Percentiles rank a stretch among this genome's conserved stretches.
phyloP scores from a whole-genome alignment of 2,113 vertebrate genomes.

The Eptatretus burgeri region DNA sequence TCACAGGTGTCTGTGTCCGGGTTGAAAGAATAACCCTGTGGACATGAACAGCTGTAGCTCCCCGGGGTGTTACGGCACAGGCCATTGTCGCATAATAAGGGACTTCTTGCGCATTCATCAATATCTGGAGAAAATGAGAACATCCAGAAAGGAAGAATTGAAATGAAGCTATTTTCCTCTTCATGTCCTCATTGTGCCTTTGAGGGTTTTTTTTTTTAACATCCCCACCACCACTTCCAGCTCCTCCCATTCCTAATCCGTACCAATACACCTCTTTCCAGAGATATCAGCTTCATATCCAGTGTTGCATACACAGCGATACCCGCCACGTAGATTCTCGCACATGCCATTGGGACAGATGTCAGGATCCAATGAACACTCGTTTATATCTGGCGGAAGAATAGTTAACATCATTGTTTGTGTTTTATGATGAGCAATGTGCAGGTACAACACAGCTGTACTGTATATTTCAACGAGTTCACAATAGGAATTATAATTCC shows the following conservation, averaged over 20 bases:
- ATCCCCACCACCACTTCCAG: background rate
- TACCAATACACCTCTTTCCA: slow-evolving; percentile 25
- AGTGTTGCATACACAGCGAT: slow-evolving; percentile 26
- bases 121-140: slow-evolving; percentile 15
- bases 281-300: slow-evolving; percentile 23
- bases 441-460: no score
- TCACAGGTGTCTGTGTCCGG: slow-evolving; percentile 23
- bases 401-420: no score
- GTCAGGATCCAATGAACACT: slow-evolving; percentile 29
- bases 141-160: no score
- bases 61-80: slow-evolving; percentile 25
- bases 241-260: slow-evolving; percentile 9
- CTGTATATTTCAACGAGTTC: no score
- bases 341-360: slow-evolving; percentile 29
- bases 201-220: background rate
- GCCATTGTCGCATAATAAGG: slow-evolving; percentile 27
- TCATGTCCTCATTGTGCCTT: no score
- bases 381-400: slow-evolving; percentile 24
- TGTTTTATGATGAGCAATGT: no score
- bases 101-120: slow-evolving; percentile 25
- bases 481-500: no score
- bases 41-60: slow-evolving; percentile 29
- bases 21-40: slow-evolving; percentile 25
- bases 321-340: slow-evolving; percentile 26
- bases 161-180: no score